Conservation (phyloP, 2,113 vertebrate species). For the Phrynosoma blainvillii region DNA sequence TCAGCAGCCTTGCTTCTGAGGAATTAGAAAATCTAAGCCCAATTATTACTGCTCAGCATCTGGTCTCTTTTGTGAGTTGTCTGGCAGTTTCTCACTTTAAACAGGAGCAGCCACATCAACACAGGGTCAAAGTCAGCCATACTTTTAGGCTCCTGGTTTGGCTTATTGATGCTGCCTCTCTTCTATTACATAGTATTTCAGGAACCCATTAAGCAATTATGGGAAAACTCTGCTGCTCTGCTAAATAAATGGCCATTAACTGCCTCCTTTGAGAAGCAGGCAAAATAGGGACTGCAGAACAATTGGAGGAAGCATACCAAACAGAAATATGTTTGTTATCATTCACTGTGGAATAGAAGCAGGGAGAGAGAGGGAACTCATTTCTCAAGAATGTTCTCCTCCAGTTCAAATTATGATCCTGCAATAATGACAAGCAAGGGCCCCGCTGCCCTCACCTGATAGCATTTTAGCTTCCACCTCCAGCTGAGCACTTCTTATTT, state of each 20-base stretch:
- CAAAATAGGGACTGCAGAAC: slow-evolving; percentile 58
- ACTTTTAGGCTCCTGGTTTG: slow-evolving; percentile 9
- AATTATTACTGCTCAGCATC: neutral
- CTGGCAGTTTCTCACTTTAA: neutral
- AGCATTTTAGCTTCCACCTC: neutral
- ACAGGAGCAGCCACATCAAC: neutral
- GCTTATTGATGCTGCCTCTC: slow-evolving; percentile 7
- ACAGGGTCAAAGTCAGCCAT: neutral
- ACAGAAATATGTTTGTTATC: slow-evolving; percentile 60
- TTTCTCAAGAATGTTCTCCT: neutral
- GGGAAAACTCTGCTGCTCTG: slow-evolving; percentile 45
- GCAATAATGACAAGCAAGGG: neutral
- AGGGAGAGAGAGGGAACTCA: slow-evolving; percentile 43
- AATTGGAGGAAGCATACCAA: slow-evolving; percentile 69
- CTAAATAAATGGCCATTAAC: slow-evolving; percentile 52
- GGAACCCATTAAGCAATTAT: slow-evolving; percentile 55
- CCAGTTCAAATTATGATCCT: neutral
- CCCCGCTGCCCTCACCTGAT: neutral
- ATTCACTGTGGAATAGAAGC: slow-evolving; percentile 50
- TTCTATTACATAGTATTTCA: slow-evolving; percentile 53
- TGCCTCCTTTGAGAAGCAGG: slow-evolving; percentile 57
- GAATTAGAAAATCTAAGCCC: neutral
- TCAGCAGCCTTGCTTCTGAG: neutral
- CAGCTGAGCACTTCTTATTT: no score
- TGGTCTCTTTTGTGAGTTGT: neutral